A percentile compares a stretch with the other conserved stretches of the same genome.
phyloP scores from a whole-genome alignment of 2,888 invertebrate species.

The Cryptocephalus moraei region DNA sequence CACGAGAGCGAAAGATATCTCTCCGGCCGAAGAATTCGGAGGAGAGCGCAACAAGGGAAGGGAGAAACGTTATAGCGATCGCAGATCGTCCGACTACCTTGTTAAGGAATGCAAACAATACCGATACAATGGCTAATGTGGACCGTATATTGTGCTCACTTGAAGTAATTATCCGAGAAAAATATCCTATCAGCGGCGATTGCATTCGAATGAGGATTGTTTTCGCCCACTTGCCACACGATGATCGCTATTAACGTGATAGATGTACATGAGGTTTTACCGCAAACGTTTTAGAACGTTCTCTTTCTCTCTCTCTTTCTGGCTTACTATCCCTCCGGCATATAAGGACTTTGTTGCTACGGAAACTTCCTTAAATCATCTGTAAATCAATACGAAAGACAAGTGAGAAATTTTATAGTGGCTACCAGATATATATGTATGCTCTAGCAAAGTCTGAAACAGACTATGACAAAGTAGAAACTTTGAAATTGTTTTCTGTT shows the following conservation, averaged over 20 bases:
- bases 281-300: too few relatives aligned
- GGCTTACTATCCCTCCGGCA: too few relatives aligned
- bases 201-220: conserved; percentile 4
- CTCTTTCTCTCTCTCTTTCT: too few relatives aligned
- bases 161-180: conserved; percentile 14
- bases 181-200: conserved; percentile 7
- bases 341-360: too few relatives aligned
- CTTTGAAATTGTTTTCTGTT: too few relatives aligned
- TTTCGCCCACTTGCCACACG: neutral
- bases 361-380: too few relatives aligned
- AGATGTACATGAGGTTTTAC: neutral
- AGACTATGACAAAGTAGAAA: too few relatives aligned
- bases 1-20: neutral
- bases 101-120: conserved; percentile 15
- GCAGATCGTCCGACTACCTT: neutral
- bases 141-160: conserved; percentile 12
- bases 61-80: neutral
- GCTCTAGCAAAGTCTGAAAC: too few relatives aligned
- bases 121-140: conserved; percentile 15
- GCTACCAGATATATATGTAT: too few relatives aligned
- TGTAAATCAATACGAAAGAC: too few relatives aligned
- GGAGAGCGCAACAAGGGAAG: neutral
- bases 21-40: too few relatives aligned
- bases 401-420: too few relatives aligned
- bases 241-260: conserved; percentile 4